Evolutionary conservation across 2,113 vertebrate species (phyloP), one percentile per base, ranked within the genome.

Genomic region (Oryctolagus cuniculus): DNA sequence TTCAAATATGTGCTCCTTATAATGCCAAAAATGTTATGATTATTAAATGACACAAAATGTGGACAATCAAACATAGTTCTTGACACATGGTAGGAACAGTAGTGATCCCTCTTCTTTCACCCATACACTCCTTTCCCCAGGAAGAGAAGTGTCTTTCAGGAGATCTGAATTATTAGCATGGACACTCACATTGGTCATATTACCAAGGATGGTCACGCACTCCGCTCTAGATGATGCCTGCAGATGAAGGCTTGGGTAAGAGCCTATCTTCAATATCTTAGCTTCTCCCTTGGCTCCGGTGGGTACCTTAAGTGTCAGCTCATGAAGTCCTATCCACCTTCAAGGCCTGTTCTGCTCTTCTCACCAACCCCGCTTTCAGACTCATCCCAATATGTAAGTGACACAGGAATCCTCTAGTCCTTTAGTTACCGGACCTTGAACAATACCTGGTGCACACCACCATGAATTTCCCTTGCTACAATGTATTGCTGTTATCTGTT

Each of bases 21-120:
- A 75, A 70, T 58, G 22, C 44, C 44, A 93, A 17, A 29, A 53
- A 69, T 66, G 38, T 78, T 88, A 34, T 5, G 10, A 81, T 75
- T n/a, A 74, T 64, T 73, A 92, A 91, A 74, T 82, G 74, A 93
- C 73, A 58, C 12, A 93, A 93, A 63, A 22, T 72, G 74, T 9
- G 11, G 34, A 36, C 93, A 77, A 86, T 27, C 36, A 72, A 74
- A 75, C 53, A 85, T 9, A 49, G 29, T 80, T 73, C 36, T 84
- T 87, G 64, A 91, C 27, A 81, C 44, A 27, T 6, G 66, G n/a
- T 49, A 89, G 63, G 27, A 90, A 84, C 8, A 21, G 6, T 15
- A 74, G 21, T 4, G 27, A 38, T 38, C 84, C 25, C 61, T 94
- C 21, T 72, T 77, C 29, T 15, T 38, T 21, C 31, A 63, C 1